Conservation (phyloP, 2,888 invertebrate species). For the Temnothorax unifasciatus region DNA sequence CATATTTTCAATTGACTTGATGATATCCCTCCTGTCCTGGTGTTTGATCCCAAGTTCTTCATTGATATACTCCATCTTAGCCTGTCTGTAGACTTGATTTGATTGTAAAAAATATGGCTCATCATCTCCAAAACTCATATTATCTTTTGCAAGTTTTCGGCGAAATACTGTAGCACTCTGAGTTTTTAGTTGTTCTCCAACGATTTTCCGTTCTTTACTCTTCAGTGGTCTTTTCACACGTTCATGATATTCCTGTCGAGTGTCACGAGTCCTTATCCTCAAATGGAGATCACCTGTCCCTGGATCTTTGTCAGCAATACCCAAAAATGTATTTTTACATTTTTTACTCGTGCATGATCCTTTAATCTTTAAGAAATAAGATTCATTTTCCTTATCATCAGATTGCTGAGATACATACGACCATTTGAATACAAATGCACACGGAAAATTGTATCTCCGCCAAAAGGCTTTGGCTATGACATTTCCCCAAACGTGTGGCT, state of each 20-base stretch:
- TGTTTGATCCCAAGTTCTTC: constrained; percentile 1
- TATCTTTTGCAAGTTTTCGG: constrained; percentile 5
- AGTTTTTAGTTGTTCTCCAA: not conserved
- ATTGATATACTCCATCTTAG: not conserved
- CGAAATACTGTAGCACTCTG: constrained; percentile 17
- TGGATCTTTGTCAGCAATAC: constrained; percentile 3
- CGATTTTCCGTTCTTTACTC: not conserved
- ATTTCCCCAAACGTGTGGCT: not conserved
- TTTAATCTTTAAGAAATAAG: constrained; percentile 10
- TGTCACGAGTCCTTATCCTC: not conserved
- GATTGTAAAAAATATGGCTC: too few relatives aligned
- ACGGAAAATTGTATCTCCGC: constrained; percentile 8
- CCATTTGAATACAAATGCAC: constrained; percentile 13
- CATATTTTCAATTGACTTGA: constrained; percentile 11
- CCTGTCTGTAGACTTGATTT: too few relatives aligned
- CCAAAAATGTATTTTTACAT: constrained; percentile 4
- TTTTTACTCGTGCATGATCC: not conserved
- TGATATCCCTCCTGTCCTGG: constrained; percentile 8
- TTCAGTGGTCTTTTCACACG: not conserved
- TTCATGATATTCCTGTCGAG: not conserved
- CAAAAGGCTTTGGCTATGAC: constrained; percentile 2
- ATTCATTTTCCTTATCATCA: constrained; percentile 1
- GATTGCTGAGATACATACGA: not conserved
- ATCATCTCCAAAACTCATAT: constrained; percentile 6
- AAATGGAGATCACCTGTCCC: not conserved